A percentile compares a stretch with the other conserved stretches of the same genome.
phyloP scores from a whole-genome alignment of 2,888 invertebrate genomes.

The Phymatocera aterrima region DNA sequence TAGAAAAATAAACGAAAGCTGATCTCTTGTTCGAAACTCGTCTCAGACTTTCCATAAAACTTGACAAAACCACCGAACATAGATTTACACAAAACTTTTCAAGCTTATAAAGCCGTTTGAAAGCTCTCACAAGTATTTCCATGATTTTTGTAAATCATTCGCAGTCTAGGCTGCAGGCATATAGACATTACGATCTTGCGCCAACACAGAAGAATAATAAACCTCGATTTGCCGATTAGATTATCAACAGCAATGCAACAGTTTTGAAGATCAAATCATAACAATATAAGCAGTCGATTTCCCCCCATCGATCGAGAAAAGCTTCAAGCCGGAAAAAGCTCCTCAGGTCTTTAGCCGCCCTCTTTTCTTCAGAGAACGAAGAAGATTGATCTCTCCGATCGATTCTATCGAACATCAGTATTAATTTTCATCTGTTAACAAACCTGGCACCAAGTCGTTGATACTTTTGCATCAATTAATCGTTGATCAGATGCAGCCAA shows the following conservation, averaged over 20 bases:
- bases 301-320: too few species aligned
- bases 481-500: slow-evolving; percentile 87
- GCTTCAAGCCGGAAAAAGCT: too few species aligned
- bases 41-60: too few species aligned
- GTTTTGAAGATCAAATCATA: slow-evolving; percentile 27
- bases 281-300: background rate
- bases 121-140: too few species aligned
- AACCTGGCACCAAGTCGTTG: slow-evolving; percentile 90
- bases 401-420: background rate
- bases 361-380: too few species aligned
- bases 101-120: too few species aligned
- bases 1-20: background rate
- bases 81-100: too few species aligned
- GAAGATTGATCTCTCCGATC: too few species aligned
- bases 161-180: background rate
- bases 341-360: too few species aligned
- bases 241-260: background rate
- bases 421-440: slow-evolving; percentile 54
- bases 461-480: slow-evolving; percentile 84
- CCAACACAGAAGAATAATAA: slow-evolving; percentile 9
- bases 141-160: background rate
- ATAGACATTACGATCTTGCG: background rate
- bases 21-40: background rate
- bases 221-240: slow-evolving; percentile 13
- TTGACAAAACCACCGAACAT: too few species aligned